Evolutionary conservation across 2,888 invertebrate genomes (phyloP), one percentile per base, ranked within the genome.

Genomic region (Melangyna quadrimaculata): DNA sequence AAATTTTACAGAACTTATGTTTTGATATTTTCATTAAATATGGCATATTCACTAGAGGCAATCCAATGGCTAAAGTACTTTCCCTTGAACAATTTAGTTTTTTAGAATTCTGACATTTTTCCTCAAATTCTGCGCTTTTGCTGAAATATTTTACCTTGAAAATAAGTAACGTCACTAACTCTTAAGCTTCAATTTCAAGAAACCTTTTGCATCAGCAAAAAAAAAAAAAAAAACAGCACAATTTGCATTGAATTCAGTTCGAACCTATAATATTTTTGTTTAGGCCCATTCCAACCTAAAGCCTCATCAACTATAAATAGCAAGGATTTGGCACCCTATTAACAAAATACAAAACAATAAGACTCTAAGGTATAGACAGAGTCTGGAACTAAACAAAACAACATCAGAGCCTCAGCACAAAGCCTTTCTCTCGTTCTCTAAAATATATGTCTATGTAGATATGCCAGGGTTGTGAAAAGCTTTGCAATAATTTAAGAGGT

Each of bases 401-500:
- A 24, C n/a, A 61, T n/a, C 22, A 37, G 14, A 27, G n/a, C 61
- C 17, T n/a, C 10, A 40, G n/a, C 19, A 45, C 19, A 65, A 63
- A 43, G 22, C 8, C 19, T 37, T 37, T 37, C 1, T 22, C 22
- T 59, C 14, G 8, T 6, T 12, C 35, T 35, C 35, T 22, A 7
- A 10, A 37, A 59, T 17, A 10, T 29, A 29, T n/a, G 32, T 5
- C 0, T 40, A 6, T 35, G 45, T 63, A 65, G n/a, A n/a, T n/a
- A n/a, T n/a, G n/a, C n/a, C n/a, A n/a, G 73, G 70, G 72, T 73
- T 77, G 75, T 77, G 81, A 69, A 81, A 81, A 86, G 86, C 86
- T 86, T 80, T 81, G 59, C 63, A 86, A 86, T 73, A 27, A 4
- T 86, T 81, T 78, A 77, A 84, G 79, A 80, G 86, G 86, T 86